Percentiles rank a stretch among this genome's conserved stretches.
Evolutionary conservation across 2,113 vertebrate species (phyloP).

Genomic region (Coreoperca whiteheadi): DNA sequence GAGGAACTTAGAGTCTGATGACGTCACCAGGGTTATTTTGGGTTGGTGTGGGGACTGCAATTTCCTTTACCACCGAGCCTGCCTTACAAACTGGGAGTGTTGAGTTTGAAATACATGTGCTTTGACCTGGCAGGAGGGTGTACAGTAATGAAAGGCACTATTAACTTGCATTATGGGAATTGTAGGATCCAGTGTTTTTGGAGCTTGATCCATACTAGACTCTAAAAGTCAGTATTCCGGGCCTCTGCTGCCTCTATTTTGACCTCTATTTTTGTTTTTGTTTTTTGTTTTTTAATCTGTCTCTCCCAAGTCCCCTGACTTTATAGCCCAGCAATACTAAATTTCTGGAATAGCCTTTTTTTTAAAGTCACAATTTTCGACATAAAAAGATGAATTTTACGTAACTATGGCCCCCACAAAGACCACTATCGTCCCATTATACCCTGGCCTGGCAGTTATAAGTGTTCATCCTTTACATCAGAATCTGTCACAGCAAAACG

Average conservation of each 20-base stretch:
- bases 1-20: not conserved
- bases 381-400: not conserved
- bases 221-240: not conserved
- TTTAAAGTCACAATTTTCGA: not conserved
- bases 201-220: not conserved
- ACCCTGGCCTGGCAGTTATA: not conserved
- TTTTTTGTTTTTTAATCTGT: not conserved
- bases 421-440: not conserved
- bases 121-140: not conserved
- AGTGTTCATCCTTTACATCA: not conserved
- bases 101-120: not conserved
- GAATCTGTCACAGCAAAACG: not conserved
- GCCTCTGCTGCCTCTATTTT: not conserved
- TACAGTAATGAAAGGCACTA: not conserved
- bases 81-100: not conserved
- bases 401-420: no score
- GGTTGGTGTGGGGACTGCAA: not conserved
- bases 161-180: not conserved
- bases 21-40: constrained; percentile 16
- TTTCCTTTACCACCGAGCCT: not conserved
- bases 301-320: not conserved
- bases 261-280: no score
- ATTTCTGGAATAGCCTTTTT: not conserved
- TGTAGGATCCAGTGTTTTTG: not conserved
- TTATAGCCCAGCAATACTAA: not conserved